Evolutionary conservation across 1,140 invertebrate species (phyloP).

Genomic region (Hyles vespertilio): DNA sequence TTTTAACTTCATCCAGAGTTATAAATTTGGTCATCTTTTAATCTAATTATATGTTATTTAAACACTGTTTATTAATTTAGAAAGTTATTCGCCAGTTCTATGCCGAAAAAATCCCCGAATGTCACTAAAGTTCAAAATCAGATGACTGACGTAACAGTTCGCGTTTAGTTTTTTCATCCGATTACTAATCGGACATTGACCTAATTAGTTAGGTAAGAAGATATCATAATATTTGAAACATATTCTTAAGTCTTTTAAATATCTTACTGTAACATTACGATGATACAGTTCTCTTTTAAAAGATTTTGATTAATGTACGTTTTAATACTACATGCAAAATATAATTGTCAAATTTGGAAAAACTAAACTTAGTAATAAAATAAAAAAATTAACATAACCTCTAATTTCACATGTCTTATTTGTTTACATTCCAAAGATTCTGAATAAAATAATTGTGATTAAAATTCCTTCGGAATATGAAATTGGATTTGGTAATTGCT

Average conservation of each 20-base stretch:
- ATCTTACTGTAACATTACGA: neutral
- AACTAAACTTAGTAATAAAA: neutral
- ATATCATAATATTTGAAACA: neutral
- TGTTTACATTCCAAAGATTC: neutral
- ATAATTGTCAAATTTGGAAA: no score
- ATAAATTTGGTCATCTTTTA: conserved; percentile 51
- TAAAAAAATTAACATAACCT: conserved; percentile 1
- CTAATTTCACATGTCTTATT: neutral
- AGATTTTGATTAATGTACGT: neutral
- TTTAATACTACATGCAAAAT: no score
- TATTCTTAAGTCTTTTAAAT: neutral
- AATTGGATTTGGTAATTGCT: conserved; percentile 11
- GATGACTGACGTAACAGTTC: no score
- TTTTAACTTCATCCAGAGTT: conserved; percentile 74
- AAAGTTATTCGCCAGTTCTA: neutral
- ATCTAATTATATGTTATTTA: neutral
- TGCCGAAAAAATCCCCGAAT: no score
- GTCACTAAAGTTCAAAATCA: no score
- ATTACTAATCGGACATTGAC: no score
- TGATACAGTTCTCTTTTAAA: no score
- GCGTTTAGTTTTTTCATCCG: no score
- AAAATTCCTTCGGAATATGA: neutral
- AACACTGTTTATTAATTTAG: neutral
- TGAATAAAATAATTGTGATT: neutral
- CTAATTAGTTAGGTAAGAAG: neutral